A percentile compares a stretch with the other conserved stretches of the same genome.
Evolutionary conservation across 2,888 invertebrate genomes (phyloP).

Genomic region (Andrena trimmerana): DNA sequence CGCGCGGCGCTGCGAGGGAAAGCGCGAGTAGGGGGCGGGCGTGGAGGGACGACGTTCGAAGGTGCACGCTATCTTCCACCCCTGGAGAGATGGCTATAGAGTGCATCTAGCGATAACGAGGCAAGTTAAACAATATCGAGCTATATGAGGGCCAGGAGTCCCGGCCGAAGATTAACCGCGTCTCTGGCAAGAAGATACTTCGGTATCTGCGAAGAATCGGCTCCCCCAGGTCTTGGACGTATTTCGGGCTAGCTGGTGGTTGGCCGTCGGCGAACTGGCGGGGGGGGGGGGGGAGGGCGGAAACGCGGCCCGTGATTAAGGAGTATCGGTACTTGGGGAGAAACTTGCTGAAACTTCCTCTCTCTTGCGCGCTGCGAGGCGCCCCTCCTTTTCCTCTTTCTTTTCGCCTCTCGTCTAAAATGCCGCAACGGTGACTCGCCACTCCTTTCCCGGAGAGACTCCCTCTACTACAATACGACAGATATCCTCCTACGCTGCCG

Average conservation of each 20-base stretch:
- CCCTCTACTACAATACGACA: too few relatives aligned
- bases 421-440: too few relatives aligned
- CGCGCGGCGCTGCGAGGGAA: conserved; percentile 23
- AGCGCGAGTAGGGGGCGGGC: conserved; percentile 36
- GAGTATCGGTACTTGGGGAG: conserved; percentile 57
- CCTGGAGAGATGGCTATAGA: conserved; percentile 83
- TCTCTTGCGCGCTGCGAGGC: conserved; percentile 5
- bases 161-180: conserved; percentile 82
- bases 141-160: conserved; percentile 79
- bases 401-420: too few relatives aligned
- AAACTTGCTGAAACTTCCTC: conserved; percentile 53
- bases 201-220: conserved; percentile 67
- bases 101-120: conserved; percentile 85
- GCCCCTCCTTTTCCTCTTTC: neutral
- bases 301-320: conserved; percentile 54
- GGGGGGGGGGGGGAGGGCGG: conserved; percentile 16
- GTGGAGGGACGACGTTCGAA: conserved; percentile 71
- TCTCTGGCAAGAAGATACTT: conserved; percentile 73
- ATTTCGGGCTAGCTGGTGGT: conserved; percentile 53
- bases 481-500: too few relatives aligned
- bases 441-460: too few relatives aligned
- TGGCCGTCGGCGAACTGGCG: conserved; percentile 26
- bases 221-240: conserved; percentile 62
- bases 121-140: conserved; percentile 85
- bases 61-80: conserved; percentile 80